Base-by-base conservation (phyloP, 2,888 invertebrate genomes). In the Dione vanillae region DNA sequence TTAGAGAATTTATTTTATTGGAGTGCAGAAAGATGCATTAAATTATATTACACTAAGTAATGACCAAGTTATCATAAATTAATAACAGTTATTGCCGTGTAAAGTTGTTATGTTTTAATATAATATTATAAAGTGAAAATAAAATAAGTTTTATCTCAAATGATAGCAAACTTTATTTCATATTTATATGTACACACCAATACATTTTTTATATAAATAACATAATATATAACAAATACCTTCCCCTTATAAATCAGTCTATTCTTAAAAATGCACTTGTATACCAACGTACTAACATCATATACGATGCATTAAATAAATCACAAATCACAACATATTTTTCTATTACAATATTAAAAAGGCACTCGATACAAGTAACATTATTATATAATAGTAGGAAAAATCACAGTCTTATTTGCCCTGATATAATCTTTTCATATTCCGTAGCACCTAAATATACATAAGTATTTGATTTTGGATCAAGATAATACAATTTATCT, bases 401-500 rank as follows among this genome's bases (percentile, higher is more conserved):
- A 81, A 84, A 90, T 93, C 89, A 97, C 88, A 97, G 95, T 89
- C 97, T 95, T 83, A 97, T 94, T 89, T 95, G 95, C 80, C 97
- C 97, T 66, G 94, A 94, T 80, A 94, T 91, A 77, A 99, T 98
- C 86, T 96, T 95, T 43, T 95, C 94, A 83, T 96, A 98, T 56
- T 96, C 92, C 71, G 96, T 95, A 65, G 91, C 88, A 7, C 96
- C 97, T 73, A 99, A 90, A 35, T 91, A 93, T 74, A 96, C 93
- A 82, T 98, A 99, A 79, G 94, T 94, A 51, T 96, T 96, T 58
- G 90, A 85, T 81, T 95, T 95, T 2, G 94, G 81, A 78, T 96
- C 96, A 81, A 97, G 92, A 84, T 97, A 98, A 91, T 95, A 99
- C 45, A 99, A 82, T 79, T 94, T 95, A 85, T 99, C 99, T 75